Conservation (phyloP, 1,140 invertebrate genomes). For the Vanessa tameamea region DNA sequence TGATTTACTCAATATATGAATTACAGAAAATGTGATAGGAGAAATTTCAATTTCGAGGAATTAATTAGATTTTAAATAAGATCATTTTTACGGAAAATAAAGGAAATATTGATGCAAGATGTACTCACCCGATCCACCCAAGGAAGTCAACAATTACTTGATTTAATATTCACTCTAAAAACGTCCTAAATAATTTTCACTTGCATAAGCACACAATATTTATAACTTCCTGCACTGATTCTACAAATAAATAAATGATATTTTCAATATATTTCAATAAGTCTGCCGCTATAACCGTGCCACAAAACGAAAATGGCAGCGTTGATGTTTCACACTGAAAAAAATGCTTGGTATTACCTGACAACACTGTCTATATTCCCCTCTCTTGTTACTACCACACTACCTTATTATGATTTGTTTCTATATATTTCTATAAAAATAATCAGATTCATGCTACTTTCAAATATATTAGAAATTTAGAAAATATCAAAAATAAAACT, state of each 20-base stretch:
- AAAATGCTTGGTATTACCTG: constrained; percentile 45
- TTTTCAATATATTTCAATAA: constrained; percentile 55
- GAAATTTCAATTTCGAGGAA: neutral
- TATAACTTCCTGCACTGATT: constrained; percentile 50
- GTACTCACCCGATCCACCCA: constrained; percentile 74
- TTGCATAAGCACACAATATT: constrained; percentile 49
- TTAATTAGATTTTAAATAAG: constrained; percentile 24
- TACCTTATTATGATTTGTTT: neutral
- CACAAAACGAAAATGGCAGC: constrained; percentile 80
- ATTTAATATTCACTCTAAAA: constrained; percentile 46
- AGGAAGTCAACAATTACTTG: constrained; percentile 71
- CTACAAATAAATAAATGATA: constrained; percentile 53
- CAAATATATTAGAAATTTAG: too few relatives aligned
- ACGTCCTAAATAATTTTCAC: constrained; percentile 44
- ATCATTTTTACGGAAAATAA: constrained; percentile 49
- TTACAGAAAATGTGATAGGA: neutral
- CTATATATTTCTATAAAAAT: too few relatives aligned
- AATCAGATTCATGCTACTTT: too few relatives aligned
- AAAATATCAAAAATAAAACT: too few relatives aligned
- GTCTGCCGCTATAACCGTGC: constrained; percentile 70
- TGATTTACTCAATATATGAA: constrained; percentile 10
- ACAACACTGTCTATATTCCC: constrained; percentile 37
- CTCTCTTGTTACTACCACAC: neutral
- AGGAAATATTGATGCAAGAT: constrained; percentile 61
- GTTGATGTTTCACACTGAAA: constrained; percentile 56